A percentile compares a stretch with the other conserved stretches of the same genome.
These are phyloP conservation scores for Oryzaephilus surinamensis DNA, from an alignment of 1,140 invertebrate genomes.

Conservation along the genomic window DNA sequence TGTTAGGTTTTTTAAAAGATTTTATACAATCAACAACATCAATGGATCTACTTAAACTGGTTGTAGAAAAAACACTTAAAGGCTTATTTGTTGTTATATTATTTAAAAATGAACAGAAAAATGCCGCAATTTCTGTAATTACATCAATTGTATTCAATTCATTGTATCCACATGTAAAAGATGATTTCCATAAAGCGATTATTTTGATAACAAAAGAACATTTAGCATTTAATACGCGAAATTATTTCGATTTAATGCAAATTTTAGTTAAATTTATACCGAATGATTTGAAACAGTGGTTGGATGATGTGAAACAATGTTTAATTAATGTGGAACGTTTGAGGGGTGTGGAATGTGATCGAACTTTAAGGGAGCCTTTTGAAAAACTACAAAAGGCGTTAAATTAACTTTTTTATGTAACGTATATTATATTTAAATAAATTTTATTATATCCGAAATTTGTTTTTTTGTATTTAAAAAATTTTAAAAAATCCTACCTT, in stretches of 20 bases:
- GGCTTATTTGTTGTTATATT: constrained; percentile 29
- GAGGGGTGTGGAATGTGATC: constrained; percentile 31
- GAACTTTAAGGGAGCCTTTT: constrained; percentile 25
- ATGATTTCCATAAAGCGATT: constrained; percentile 15
- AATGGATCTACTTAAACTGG: constrained; percentile 9
- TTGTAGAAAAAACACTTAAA: constrained; percentile 21
- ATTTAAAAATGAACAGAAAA: constrained; percentile 25
- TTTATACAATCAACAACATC: constrained; percentile 17
- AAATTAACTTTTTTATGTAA: too few relatives aligned
- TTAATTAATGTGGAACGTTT: constrained; percentile 25
- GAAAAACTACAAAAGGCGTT: too few relatives aligned
- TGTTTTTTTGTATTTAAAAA: too few relatives aligned
- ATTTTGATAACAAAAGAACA: constrained; percentile 25
- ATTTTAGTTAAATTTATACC: constrained; percentile 26
- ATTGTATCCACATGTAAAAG: constrained; percentile 16
- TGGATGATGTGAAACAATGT: constrained; percentile 22
- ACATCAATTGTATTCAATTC: constrained; percentile 16
- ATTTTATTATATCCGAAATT: too few relatives aligned
- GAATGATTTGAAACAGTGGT: constrained; percentile 15
- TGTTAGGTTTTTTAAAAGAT: constrained; percentile 24
- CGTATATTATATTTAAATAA: too few relatives aligned
- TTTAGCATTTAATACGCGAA: constrained; percentile 27
- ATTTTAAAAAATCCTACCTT: too few relatives aligned
- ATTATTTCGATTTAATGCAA: constrained; percentile 28
- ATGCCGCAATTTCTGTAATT: constrained; percentile 18